A percentile compares a stretch with the other conserved stretches of the same genome.
phyloP scores from a whole-genome alignment of 2,113 vertebrate species.

The Laticauda colubrina region DNA sequence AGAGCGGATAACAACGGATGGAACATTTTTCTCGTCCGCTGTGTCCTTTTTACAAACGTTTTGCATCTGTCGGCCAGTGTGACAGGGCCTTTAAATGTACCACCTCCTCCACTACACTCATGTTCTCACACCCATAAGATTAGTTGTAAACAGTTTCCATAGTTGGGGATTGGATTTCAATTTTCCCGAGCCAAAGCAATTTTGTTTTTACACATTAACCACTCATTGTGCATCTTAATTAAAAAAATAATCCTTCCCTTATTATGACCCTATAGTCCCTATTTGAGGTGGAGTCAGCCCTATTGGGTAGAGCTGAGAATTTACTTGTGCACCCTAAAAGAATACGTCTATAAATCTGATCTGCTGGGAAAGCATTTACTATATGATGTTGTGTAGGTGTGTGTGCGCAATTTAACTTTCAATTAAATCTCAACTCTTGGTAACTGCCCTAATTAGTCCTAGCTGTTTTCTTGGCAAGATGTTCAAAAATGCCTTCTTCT shows the following conservation, averaged over 20 bases:
- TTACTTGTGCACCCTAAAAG: no score
- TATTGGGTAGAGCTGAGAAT: no score
- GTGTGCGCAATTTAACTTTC: neutral
- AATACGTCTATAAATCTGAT: neutral
- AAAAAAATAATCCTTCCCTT: no score
- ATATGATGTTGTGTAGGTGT: neutral
- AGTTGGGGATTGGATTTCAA: neutral
- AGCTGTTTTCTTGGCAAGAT: neutral
- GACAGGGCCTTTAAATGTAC: neutral
- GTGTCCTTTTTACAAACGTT: no score
- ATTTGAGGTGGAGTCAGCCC: no score
- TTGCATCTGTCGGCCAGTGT: no score
- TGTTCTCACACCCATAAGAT: neutral
- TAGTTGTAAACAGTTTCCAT: neutral
- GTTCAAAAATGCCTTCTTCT: neutral
- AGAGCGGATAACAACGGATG: no score
- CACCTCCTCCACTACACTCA: no score
- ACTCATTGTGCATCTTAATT: neutral
- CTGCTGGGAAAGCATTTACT: neutral
- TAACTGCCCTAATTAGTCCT: neutral
- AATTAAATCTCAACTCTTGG: neutral
- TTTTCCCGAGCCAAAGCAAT: neutral
- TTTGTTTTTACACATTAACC: conserved; percentile 2
- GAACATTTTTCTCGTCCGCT: no score
- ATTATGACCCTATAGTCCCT: no score